Base-by-base conservation (phyloP, 2,113 vertebrate species). In the Dissostichus mawsoni region DNA sequence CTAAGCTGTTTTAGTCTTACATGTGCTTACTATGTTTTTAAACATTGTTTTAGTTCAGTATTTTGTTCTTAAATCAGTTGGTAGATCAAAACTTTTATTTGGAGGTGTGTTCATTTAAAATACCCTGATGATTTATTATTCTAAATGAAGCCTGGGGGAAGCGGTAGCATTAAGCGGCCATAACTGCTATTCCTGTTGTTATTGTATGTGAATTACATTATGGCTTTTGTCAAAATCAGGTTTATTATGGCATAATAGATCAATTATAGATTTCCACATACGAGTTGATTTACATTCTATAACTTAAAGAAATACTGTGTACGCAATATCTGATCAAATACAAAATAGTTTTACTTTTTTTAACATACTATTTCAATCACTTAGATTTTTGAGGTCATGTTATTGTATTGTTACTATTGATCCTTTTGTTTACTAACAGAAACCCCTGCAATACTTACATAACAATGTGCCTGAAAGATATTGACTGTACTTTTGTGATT, bases 381-480 rank as follows among this genome's bases (percentile, higher is more conserved):
- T 33, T 63, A 25, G 50, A 13, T 63, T 45, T 23, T 61, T 45
- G 3, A 61, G 36, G 8, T 59, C 25, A 16, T 25, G 16, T 8
- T 41, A 41, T 41, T 41, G 7, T 41, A 41, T 41, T 41, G 36
- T 41, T 8, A 41, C 1, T 41, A 25, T n/a, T 25, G 2, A 78
- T 12, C 13, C 11, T 70, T 13, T 82, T 57, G 0, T 17, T 44
- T 36, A 33, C 33, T 36, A 12, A 36, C 74, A 25, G n/a, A 16
- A 65, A 36, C 14, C 18, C 80, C 2, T 67, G 2, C 41, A 33
- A 62, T 61, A 53, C 71, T 77, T 80, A 13, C 41, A 76, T 74
- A 70, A 74, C 20, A 9, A 14, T 53, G 1, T 74, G 41, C 47
- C 2, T 75, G 16, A n/a, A 41, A 72, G n/a, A 11, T 62, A 50